Evolutionary conservation across 2,888 invertebrate species (phyloP).

Genomic region (Erpobdella octoculata): DNA sequence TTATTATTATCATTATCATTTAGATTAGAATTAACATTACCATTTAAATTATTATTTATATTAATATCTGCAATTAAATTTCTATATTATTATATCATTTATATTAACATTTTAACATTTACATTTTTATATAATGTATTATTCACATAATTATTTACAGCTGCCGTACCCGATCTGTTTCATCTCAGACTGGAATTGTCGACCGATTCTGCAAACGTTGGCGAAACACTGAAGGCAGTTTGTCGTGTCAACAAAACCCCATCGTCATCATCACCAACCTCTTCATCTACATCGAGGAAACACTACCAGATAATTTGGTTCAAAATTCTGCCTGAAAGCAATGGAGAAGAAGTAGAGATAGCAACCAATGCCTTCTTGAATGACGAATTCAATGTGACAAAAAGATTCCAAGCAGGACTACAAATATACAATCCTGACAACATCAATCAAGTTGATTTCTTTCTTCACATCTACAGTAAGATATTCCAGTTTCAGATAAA

Average conservation of each 20-base stretch:
- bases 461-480: conserved; percentile 20
- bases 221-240: conserved; percentile 11
- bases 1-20: too few species aligned
- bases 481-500: too few species aligned
- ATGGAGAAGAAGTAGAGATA: conserved; percentile 30
- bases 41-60: too few species aligned
- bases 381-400: conserved; percentile 23
- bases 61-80: too few species aligned
- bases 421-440: conserved; percentile 5
- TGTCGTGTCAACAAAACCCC: conserved; percentile 13
- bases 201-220: conserved; percentile 5
- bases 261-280: conserved; percentile 1
- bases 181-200: conserved; percentile 17
- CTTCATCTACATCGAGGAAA: neutral
- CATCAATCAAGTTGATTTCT: conserved; percentile 10
- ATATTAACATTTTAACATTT: too few species aligned
- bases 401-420: conserved; percentile 11
- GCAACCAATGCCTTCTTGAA: conserved; percentile 29
- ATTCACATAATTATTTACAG: too few species aligned
- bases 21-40: too few species aligned
- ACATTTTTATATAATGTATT: too few species aligned
- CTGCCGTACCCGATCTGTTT: neutral
- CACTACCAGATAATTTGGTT: conserved; percentile 30
- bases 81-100: too few species aligned
- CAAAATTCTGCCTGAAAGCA: conserved; percentile 26